Evolutionary conservation across 2,888 invertebrate genomes (phyloP), one percentile per base, ranked within the genome.

Genomic region (Lasioglossum malachurum): DNA sequence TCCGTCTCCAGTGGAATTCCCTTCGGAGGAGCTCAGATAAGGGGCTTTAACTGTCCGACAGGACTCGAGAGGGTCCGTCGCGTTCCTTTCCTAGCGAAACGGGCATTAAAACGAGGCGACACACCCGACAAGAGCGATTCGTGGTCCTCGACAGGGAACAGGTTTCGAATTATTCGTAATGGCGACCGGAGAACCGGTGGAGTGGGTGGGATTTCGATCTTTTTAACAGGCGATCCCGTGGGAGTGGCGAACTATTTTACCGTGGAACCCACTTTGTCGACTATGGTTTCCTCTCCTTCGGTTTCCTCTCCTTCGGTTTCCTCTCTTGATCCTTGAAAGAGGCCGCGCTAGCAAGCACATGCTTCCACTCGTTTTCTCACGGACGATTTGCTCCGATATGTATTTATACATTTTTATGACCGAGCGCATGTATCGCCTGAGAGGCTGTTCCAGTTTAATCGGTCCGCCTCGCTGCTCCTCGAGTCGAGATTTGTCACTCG

Each of bases 41-140:
- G 87, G 53, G 57, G 74, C 35, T 82, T 88, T 87, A 84, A 83
- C 80, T 76, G 57, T 80, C 72, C 74, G 69, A 73, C 53, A 73
- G 38, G 67, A 64, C 75, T 38, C 78, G 53, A 53, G 72, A 38
- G 44, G 78, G 80, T 73, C 38, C 80, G 60, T 53, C 78, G 76
- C 75, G 80, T 53, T 67, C 84, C 76, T 71, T 67, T 86, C 81
- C 75, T 72, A 80, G 57, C 23, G 86, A 74, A 72, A 67, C 72
- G 89, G 77, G 87, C 90, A 90, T 90, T 92, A 92, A 93, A 87
- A 91, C 84, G 84, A 80, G 83, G 89, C 76, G 91, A 89, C 91
- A 91, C 88, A 89, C 82, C 87, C 82, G 87, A 88, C 80, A 86
- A 83, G 81, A 92, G 84, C 93, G 94, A 94, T 94, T 93, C 94